A percentile compares a stretch with the other conserved stretches of the same genome.
These are phyloP conservation scores for Blastobasis lacticolella DNA, from an alignment of 2,888 invertebrate species.

Conservation along the genomic window DNA sequence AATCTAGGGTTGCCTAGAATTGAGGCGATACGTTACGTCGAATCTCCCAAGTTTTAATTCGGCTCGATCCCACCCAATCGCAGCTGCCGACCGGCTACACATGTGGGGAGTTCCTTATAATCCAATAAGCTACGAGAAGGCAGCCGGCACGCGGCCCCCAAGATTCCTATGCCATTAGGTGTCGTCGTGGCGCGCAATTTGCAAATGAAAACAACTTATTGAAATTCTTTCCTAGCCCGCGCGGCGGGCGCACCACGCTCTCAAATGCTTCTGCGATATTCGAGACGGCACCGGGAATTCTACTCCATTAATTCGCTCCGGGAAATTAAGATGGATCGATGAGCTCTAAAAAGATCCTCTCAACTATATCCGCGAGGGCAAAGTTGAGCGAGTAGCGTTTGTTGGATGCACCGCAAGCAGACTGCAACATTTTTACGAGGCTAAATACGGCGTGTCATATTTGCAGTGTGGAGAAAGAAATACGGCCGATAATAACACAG, in stretches of 20 bases:
- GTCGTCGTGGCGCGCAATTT: constrained; percentile 66
- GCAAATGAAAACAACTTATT: constrained; percentile 74
- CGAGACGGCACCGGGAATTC: constrained; percentile 35
- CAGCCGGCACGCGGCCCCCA: constrained; percentile 39
- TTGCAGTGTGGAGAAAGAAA: constrained; percentile 5
- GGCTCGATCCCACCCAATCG: too few relatives aligned
- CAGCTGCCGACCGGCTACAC: too few relatives aligned
- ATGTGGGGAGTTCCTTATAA: constrained; percentile 40
- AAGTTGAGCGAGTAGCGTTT: not conserved
- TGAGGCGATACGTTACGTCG: too few relatives aligned
- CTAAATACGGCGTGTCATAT: too few relatives aligned
- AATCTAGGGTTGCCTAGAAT: too few relatives aligned
- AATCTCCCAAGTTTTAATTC: too few relatives aligned
- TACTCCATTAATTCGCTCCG: constrained; percentile 20
- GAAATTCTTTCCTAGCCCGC: constrained; percentile 65
- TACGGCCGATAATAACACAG: constrained; percentile 15
- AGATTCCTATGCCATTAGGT: constrained; percentile 69
- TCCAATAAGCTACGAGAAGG: constrained; percentile 40
- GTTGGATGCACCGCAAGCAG: not conserved
- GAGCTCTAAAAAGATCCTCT: constrained; percentile 3
- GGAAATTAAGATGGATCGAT: constrained; percentile 10
- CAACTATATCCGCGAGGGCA: not conserved
- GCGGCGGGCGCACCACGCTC: constrained; percentile 29
- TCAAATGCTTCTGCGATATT: constrained; percentile 40
- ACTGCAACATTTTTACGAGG: not conserved